Percentiles rank a stretch among this genome's conserved stretches.
These are phyloP conservation scores for Ecliptopera silaceata DNA, from an alignment of 2,888 invertebrate species.

Conservation along the genomic window DNA sequence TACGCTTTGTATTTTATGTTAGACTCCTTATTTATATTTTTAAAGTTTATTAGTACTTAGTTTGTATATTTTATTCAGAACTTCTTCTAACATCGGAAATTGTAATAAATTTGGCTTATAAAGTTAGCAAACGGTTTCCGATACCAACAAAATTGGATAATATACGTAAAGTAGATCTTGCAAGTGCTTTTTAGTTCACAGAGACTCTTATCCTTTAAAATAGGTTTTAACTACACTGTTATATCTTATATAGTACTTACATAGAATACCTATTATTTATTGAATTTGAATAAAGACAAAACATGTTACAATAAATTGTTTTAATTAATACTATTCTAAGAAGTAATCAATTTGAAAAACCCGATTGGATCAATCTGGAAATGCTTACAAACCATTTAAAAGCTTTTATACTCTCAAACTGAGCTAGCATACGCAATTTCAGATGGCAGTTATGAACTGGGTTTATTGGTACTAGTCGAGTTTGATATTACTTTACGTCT, in stretches of 20 bases:
- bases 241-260: too few relatives aligned
- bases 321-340: neutral
- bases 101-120: too few relatives aligned
- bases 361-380: neutral
- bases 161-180: neutral
- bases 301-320: neutral
- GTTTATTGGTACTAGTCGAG: neutral
- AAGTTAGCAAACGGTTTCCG: neutral
- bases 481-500: too few relatives aligned
- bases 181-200: neutral
- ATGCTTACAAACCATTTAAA: slow-evolving; percentile 15
- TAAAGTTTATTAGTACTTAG: too few relatives aligned
- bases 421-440: neutral
- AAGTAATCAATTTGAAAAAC: neutral
- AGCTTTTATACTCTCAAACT: neutral
- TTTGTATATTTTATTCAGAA: too few relatives aligned
- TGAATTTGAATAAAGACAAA: neutral
- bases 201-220: too few relatives aligned
- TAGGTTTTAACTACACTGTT: too few relatives aligned
- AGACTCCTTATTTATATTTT: too few relatives aligned
- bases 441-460: neutral
- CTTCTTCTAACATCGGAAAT: too few relatives aligned
- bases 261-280: too few relatives aligned
- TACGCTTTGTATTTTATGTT: too few relatives aligned
- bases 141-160: neutral